Percentiles rank a stretch among this genome's conserved stretches.
Evolutionary conservation across 2,888 invertebrate species (phyloP).

Genomic region (Tiliacea citrago): DNA sequence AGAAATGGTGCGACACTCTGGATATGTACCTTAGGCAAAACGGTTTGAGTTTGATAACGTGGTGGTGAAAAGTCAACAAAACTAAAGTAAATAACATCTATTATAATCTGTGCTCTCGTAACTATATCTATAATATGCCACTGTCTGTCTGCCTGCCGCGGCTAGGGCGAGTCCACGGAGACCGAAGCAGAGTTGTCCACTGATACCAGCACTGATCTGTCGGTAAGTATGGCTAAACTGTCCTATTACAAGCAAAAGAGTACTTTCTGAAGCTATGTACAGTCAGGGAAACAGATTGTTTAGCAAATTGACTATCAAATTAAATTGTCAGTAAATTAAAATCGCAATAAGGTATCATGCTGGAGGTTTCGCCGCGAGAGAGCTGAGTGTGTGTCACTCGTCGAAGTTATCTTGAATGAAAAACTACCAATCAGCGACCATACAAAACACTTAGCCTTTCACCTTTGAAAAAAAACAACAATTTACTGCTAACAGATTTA

Average conservation of each 20-base stretch:
- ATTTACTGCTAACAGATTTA: too few species aligned
- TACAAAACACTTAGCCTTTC: background rate
- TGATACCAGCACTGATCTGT: slow-evolving; percentile 91
- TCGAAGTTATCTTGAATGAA: background rate
- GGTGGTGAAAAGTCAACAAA: slow-evolving; percentile 26
- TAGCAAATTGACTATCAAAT: background rate
- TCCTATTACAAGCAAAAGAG: background rate
- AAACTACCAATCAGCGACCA: background rate
- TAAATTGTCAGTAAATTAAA: background rate
- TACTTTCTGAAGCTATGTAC: background rate
- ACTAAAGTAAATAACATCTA: slow-evolving; percentile 13
- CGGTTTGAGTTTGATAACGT: background rate
- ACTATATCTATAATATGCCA: slow-evolving; percentile 48
- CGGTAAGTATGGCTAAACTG: slow-evolving; percentile 85
- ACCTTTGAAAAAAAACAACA: too few species aligned
- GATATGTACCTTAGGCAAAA: background rate
- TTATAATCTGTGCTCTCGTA: slow-evolving; percentile 24
- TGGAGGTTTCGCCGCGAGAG: background rate
- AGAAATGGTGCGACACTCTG: background rate
- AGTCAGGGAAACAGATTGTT: background rate
- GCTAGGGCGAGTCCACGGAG: slow-evolving; percentile 92
- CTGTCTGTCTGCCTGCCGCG: slow-evolving; percentile 67
- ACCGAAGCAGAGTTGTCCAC: slow-evolving; percentile 92
- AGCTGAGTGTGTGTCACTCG: background rate
- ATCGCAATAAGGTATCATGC: background rate